Evolutionary conservation across 2,797 vertebrate species (phyloP).

Genomic region (Odontamblyopus rebecca): DNA sequence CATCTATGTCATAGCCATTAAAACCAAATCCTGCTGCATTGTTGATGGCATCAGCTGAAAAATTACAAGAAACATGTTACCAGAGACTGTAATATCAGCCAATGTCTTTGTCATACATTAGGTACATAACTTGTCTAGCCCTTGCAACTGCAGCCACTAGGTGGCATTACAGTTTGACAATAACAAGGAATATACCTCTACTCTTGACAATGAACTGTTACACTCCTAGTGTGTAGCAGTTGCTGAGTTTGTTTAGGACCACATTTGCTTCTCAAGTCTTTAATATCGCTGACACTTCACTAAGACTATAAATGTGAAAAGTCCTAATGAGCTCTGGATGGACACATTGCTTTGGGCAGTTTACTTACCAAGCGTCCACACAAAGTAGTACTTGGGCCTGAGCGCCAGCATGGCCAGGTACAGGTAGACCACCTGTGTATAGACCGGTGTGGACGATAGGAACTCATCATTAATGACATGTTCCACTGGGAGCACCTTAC

Average conservation of each 20-base stretch:
- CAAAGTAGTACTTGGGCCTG: slow-evolving; percentile 97
- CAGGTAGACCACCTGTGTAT: slow-evolving; percentile 86
- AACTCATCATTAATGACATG: slow-evolving; percentile 85
- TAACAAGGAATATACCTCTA: background rate
- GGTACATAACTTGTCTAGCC: background rate
- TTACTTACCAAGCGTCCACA: slow-evolving; percentile 94
- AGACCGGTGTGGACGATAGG: slow-evolving; percentile 83
- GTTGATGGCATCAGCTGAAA: slow-evolving; percentile 94
- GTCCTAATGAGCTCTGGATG: background rate
- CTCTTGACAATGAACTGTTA: no score
- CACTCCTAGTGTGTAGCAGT: background rate
- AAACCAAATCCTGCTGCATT: slow-evolving; percentile 98
- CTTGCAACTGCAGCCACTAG: background rate
- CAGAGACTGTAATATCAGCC: background rate
- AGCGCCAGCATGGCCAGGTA: slow-evolving; percentile 92
- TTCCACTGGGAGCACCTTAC: slow-evolving; percentile 86
- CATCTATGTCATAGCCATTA: slow-evolving; percentile 91
- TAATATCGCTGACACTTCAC: background rate
- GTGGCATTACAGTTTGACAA: background rate
- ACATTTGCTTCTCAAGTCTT: background rate
- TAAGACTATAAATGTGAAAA: background rate
- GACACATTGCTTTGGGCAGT: background rate
- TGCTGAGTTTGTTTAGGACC: background rate
- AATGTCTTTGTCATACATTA: background rate
- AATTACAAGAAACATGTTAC: slow-evolving; percentile 23